Conservation (phyloP, 2,113 vertebrate genomes). For the Girardinichthys multiradiatus region DNA sequence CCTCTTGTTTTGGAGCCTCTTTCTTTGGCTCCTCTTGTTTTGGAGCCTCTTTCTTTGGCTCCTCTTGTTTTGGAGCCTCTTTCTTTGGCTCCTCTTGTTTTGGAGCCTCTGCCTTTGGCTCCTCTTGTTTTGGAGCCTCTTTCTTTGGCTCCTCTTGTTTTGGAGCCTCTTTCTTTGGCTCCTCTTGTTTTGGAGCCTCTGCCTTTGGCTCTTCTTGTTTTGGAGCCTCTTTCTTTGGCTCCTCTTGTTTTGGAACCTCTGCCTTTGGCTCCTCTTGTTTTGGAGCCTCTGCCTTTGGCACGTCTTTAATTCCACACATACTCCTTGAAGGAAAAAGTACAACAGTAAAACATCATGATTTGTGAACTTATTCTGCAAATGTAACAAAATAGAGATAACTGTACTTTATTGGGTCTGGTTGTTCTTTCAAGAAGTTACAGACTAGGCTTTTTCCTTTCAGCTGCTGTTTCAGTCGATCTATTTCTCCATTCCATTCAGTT, state of each 20-base stretch:
- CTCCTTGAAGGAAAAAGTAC: conserved; percentile 54
- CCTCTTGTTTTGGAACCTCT: conserved; percentile 10
- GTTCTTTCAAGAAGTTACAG: conserved; percentile 65
- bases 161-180: neutral
- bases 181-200: conserved; percentile 1
- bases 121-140: neutral
- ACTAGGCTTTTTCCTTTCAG: conserved; percentile 34
- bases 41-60: neutral
- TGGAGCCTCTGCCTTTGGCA: neutral
- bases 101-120: neutral
- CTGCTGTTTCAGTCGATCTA: conserved; percentile 40
- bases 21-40: conserved; percentile 16
- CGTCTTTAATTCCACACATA: conserved; percentile 50
- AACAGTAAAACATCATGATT: conserved; percentile 8
- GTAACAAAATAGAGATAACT: neutral
- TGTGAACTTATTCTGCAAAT: neutral
- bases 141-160: conserved; percentile 7
- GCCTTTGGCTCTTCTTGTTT: conserved; percentile 12
- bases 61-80: conserved; percentile 15
- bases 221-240: conserved; percentile 2
- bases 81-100: neutral
- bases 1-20: conserved; percentile 5
- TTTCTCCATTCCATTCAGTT: conserved; percentile 31
- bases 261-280: conserved; percentile 8
- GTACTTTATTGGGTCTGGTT: conserved; percentile 42